A percentile compares a stretch with the other conserved stretches of the same genome.
Conservation (phyloP, 2,888 invertebrate species). For the Rhabditoides inermis region DNA sequence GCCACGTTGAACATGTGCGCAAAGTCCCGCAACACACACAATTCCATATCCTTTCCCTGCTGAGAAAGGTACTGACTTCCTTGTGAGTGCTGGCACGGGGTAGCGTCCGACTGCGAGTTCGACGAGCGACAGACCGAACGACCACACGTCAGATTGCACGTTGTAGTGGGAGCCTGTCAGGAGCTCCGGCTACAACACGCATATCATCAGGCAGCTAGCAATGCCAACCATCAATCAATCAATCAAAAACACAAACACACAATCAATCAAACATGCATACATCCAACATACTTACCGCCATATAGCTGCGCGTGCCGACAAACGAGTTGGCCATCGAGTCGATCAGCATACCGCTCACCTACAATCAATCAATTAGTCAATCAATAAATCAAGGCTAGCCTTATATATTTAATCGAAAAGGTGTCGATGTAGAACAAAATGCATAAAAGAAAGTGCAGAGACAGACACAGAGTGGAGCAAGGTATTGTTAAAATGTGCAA, state of each 20-base stretch:
- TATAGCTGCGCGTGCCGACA: slow-evolving; percentile 96
- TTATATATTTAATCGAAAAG: too few species aligned
- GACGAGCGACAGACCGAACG: slow-evolving; percentile 86
- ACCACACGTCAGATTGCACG: slow-evolving; percentile 98
- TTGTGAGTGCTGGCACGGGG: slow-evolving; percentile 93
- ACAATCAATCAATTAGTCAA: too few species aligned
- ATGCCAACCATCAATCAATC: neutral
- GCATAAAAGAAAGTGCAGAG: too few species aligned
- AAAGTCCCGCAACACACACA: too few species aligned
- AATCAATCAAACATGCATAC: too few species aligned
- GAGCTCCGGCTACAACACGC: slow-evolving; percentile 75
- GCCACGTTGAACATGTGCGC: slow-evolving; percentile 69
- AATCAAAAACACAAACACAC: slow-evolving; percentile 4
- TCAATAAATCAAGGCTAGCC: too few species aligned
- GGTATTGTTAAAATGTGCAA: too few species aligned
- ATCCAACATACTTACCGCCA: slow-evolving; percentile 75
- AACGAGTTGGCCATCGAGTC: slow-evolving; percentile 99
- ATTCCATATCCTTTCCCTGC: too few species aligned
- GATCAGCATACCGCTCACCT: slow-evolving; percentile 94
- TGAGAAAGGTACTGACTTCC: too few species aligned
- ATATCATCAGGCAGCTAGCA: too few species aligned
- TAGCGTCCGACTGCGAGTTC: slow-evolving; percentile 85
- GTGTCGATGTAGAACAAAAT: too few species aligned
- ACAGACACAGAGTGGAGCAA: too few species aligned
- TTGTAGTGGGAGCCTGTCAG: slow-evolving; percentile 88